Percentiles rank a stretch among this genome's conserved stretches.
These are phyloP conservation scores for Stegophylla sp. DNA, from an alignment of 2,888 invertebrate genomes.

Conservation along the genomic window DNA sequence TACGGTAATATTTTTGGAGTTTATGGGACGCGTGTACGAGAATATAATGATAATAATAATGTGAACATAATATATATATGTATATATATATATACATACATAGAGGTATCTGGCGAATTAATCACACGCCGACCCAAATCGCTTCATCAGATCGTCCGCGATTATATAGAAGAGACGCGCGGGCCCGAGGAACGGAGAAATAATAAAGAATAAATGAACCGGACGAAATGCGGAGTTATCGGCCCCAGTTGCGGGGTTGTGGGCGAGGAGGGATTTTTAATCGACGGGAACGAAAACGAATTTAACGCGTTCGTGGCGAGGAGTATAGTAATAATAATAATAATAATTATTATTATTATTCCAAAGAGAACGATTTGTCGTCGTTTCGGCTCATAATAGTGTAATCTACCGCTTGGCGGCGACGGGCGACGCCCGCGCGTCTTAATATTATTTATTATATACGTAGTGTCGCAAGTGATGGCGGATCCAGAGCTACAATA, in stretches of 20 bases:
- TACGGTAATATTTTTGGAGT: neutral
- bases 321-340: conserved; percentile 18
- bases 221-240: neutral
- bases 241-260: neutral
- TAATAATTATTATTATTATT: neutral
- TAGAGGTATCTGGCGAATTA: conserved; percentile 37
- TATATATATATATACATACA: too few relatives aligned
- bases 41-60: too few relatives aligned
- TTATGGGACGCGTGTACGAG: neutral
- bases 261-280: neutral
- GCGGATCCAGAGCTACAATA: too few relatives aligned
- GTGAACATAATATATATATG: too few relatives aligned
- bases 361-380: neutral
- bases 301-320: neutral
- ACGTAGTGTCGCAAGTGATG: too few relatives aligned
- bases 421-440: too few relatives aligned
- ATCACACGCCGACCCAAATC: neutral
- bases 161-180: neutral
- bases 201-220: conserved; percentile 22
- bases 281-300: conserved; percentile 6
- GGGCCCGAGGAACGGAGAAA: too few relatives aligned
- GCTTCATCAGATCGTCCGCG: neutral
- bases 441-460: too few relatives aligned
- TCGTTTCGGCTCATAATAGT: conserved; percentile 7
- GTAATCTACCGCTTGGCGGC: neutral